These are phyloP conservation scores for Gryon sp. DNA, from an alignment of 1,140 invertebrate species.

Conservation along the genomic window DNA sequence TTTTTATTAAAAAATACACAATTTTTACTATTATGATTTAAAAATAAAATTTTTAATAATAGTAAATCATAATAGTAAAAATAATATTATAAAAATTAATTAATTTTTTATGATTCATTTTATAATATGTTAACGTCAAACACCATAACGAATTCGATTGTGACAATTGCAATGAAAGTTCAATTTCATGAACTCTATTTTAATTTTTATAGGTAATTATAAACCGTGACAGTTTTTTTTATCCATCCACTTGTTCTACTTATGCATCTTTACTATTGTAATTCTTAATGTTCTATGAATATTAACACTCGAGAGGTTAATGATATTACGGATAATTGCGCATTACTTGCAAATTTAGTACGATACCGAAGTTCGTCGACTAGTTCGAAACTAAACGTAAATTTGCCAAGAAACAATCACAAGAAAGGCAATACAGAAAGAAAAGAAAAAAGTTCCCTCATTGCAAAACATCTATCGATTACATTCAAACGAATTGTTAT, in stretches of 20 bases:
- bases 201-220: constrained; percentile 54
- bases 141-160: constrained; percentile 6
- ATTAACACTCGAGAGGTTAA: constrained; percentile 73
- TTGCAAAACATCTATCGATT: constrained; percentile 7
- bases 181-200: constrained; percentile 57
- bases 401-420: too few relatives aligned
- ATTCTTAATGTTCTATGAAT: constrained; percentile 71
- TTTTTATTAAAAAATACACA: too few relatives aligned
- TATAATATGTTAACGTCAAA: constrained; percentile 35
- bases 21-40: too few relatives aligned
- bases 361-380: neutral
- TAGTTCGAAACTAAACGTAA: neutral
- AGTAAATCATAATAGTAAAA: too few relatives aligned
- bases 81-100: too few relatives aligned
- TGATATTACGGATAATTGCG: constrained; percentile 72
- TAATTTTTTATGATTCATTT: neutral
- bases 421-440: neutral
- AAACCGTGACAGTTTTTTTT: constrained; percentile 54
- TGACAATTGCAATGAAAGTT: constrained; percentile 47
- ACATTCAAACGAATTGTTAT: neutral
- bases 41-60: too few relatives aligned
- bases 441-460: constrained; percentile 8
- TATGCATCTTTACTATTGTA: constrained; percentile 60
- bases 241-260: constrained; percentile 65
- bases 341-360: constrained; percentile 70